Evolutionary conservation across 2,888 invertebrate genomes (phyloP).

Genomic region (Pseudanteris insignis): DNA sequence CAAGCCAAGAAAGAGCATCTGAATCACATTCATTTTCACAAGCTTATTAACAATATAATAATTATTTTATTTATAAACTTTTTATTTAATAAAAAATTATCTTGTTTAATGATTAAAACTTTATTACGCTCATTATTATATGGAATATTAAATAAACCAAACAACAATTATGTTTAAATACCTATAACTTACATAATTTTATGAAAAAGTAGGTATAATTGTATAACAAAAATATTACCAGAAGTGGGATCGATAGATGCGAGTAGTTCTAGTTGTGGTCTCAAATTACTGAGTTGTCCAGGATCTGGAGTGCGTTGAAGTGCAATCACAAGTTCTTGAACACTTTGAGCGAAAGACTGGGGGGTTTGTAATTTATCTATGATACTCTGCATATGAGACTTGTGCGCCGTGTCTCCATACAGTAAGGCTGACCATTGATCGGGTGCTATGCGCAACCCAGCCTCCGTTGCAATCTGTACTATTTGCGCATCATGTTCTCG

Average conservation of each 20-base stretch:
- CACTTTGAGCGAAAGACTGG: slow-evolving; percentile 89
- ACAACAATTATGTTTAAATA: too few relatives aligned
- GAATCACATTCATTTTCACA: too few relatives aligned
- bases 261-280: slow-evolving; percentile 83
- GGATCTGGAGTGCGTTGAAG: slow-evolving; percentile 89
- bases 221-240: too few relatives aligned
- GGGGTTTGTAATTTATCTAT: slow-evolving; percentile 93
- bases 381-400: slow-evolving; percentile 96
- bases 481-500: slow-evolving; percentile 98
- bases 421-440: slow-evolving; percentile 98
- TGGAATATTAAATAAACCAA: too few relatives aligned
- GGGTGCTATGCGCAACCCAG: slow-evolving; percentile 94
- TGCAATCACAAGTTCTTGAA: slow-evolving; percentile 90
- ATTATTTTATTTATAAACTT: slow-evolving; percentile 2
- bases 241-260: slow-evolving; percentile 88
- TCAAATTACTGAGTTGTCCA: slow-evolving; percentile 79
- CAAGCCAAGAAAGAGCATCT: slow-evolving; percentile 73
- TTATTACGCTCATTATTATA: too few relatives aligned
- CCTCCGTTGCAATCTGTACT: slow-evolving; percentile 97
- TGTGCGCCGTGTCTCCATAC: slow-evolving; percentile 94
- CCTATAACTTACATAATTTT: too few relatives aligned
- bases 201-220: too few relatives aligned
- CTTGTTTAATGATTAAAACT: too few relatives aligned
- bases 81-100: too few relatives aligned
- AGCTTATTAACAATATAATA: too few relatives aligned